Conservation (phyloP, 2,888 invertebrate species). For the Ormyrus nitidulus region DNA sequence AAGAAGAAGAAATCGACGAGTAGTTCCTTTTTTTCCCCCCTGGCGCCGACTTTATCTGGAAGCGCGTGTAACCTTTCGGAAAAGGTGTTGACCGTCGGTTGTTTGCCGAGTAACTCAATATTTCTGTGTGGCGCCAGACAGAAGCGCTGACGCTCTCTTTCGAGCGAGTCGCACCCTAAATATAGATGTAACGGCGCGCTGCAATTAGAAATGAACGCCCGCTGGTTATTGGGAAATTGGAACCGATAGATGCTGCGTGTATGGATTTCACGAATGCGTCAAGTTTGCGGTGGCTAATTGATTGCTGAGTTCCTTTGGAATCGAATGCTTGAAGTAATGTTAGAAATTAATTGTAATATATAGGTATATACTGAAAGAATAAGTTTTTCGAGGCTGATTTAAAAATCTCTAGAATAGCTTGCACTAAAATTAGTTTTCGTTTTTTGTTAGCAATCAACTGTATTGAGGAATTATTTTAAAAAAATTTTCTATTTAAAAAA, state of each 20-base stretch:
- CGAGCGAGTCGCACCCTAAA: slow-evolving; percentile 67
- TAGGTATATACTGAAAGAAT: no score
- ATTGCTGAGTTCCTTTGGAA: background rate
- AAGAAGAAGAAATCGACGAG: slow-evolving; percentile 33
- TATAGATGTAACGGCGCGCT: slow-evolving; percentile 59
- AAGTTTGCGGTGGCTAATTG: background rate
- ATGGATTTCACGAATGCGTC: slow-evolving; percentile 13
- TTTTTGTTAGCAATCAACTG: no score
- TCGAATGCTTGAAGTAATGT: no score
- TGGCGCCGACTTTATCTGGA: slow-evolving; percentile 39
- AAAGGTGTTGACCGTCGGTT: slow-evolving; percentile 72
- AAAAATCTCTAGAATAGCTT: no score
- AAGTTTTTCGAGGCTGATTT: no score
- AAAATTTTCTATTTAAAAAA: no score
- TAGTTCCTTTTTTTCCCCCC: slow-evolving; percentile 54
- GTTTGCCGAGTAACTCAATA: slow-evolving; percentile 74
- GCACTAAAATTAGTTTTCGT: no score
- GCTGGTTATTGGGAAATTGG: slow-evolving; percentile 14
- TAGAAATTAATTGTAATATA: no score
- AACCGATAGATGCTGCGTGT: background rate
- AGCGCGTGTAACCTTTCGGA: slow-evolving; percentile 69
- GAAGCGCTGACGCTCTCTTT: slow-evolving; percentile 48
- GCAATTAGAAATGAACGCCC: slow-evolving; percentile 26
- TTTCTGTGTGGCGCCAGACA: slow-evolving; percentile 72
- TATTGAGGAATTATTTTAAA: no score